These are phyloP conservation scores for Diarsia brunnea DNA, from an alignment of 2,888 invertebrate genomes.

Conservation along the genomic window DNA sequence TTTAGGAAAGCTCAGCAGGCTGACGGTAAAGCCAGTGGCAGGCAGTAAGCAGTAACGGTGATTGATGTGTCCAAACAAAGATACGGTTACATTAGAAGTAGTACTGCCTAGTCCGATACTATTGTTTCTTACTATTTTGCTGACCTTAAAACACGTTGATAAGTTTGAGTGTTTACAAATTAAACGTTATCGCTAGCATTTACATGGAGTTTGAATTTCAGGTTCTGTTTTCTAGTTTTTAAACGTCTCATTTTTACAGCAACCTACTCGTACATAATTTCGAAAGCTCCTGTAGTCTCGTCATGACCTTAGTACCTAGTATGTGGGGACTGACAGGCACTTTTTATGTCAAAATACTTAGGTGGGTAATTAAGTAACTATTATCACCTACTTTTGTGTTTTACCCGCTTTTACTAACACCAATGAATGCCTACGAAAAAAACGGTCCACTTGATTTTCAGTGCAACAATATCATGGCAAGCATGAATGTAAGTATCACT, in stretches of 20 bases:
- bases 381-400: background rate
- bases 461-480: background rate
- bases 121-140: slow-evolving; percentile 53
- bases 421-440: background rate
- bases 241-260: background rate
- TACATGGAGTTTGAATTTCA: background rate
- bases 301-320: background rate
- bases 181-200: slow-evolving; percentile 18
- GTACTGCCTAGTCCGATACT: slow-evolving; percentile 35
- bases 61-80: slow-evolving; percentile 75
- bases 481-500: background rate
- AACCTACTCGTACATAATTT: background rate
- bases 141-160: slow-evolving; percentile 33
- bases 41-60: slow-evolving; percentile 65
- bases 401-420: background rate
- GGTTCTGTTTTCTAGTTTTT: background rate
- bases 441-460: background rate
- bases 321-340: background rate
- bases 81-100: slow-evolving; percentile 68
- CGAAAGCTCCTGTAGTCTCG: background rate
- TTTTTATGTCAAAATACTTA: background rate
- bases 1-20: slow-evolving; percentile 67
- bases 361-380: too few relatives aligned
- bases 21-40: slow-evolving; percentile 8
- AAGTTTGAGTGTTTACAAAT: slow-evolving; percentile 14